phyloP scores from a whole-genome alignment of 2,888 invertebrate species.

The Teinopalpus imperialis region DNA sequence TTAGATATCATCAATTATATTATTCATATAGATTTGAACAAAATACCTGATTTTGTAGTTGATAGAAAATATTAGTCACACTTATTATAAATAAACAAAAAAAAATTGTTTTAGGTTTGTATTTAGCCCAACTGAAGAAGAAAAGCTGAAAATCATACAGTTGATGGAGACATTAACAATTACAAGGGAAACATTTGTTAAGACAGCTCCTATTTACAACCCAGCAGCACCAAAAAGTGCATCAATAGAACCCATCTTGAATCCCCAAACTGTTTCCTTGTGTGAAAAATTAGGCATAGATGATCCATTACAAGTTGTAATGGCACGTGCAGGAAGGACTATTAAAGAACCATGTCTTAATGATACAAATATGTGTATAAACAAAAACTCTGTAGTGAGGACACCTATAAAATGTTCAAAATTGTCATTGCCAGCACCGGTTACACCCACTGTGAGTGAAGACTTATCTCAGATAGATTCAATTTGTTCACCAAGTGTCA shows the following conservation, averaged over 20 bases:
- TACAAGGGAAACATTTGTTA: conserved; percentile 88
- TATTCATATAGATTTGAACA: no score
- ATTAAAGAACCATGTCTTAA: conserved; percentile 46
- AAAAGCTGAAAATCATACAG: conserved; percentile 83
- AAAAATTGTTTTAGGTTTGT: conserved; percentile 83
- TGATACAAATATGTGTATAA: conserved; percentile 19
- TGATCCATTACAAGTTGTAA: conserved; percentile 88
- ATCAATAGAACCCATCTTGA: conserved; percentile 80
- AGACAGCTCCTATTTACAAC: conserved; percentile 86
- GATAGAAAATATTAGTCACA: no score
- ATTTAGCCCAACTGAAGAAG: conserved; percentile 88
- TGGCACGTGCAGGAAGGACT: conserved; percentile 73
- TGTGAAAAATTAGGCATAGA: conserved; percentile 88
- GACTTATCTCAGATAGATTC: conserved; percentile 36
- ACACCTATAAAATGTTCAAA: conserved; percentile 58
- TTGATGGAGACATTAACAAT: conserved; percentile 87
- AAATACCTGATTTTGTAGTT: no score
- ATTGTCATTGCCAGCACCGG: conserved; percentile 61
- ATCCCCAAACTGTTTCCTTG: conserved; percentile 86
- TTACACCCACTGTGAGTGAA: conserved; percentile 55
- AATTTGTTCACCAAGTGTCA: conserved; percentile 24
- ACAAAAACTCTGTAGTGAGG: conserved; percentile 28
- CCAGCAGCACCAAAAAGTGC: conserved; percentile 52
- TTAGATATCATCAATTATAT: no score
- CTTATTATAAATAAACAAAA: no score